These are phyloP conservation scores for Heliconius cydno DNA, from an alignment of 2,888 invertebrate genomes.

Conservation along the genomic window DNA sequence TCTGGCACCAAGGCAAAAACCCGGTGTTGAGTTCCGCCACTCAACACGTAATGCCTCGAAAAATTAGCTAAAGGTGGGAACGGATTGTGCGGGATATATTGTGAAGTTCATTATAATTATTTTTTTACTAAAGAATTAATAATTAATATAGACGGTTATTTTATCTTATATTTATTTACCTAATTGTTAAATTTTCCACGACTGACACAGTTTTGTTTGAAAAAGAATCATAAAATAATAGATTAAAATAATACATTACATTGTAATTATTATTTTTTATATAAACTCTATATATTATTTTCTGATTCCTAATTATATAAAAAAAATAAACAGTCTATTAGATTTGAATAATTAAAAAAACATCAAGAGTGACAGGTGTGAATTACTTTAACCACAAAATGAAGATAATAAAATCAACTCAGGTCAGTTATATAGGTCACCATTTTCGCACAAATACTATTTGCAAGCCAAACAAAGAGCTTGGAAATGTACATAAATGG, in stretches of 20 bases:
- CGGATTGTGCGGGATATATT: too few species aligned
- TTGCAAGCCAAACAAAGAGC: slow-evolving; percentile 20
- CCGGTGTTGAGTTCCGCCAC: too few species aligned
- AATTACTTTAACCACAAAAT: neutral
- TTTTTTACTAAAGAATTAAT: too few species aligned
- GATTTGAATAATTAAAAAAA: too few species aligned
- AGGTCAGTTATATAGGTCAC: slow-evolving; percentile 43
- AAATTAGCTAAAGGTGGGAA: too few species aligned
- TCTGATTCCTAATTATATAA: neutral
- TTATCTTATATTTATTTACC: too few species aligned
- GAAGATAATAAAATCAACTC: slow-evolving; percentile 8
- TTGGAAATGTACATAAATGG: neutral
- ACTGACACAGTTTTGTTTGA: neutral
- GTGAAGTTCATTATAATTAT: too few species aligned
- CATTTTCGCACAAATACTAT: slow-evolving; percentile 30
- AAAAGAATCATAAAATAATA: neutral
- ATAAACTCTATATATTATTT: neutral
- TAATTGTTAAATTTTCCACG: neutral
- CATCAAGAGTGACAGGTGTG: neutral
- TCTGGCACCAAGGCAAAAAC: too few species aligned
- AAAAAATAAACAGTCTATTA: neutral
- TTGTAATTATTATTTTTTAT: neutral
- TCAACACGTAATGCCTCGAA: too few species aligned
- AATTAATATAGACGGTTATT: too few species aligned
- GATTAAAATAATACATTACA: neutral